These are phyloP conservation scores for Drosophila ogumai DNA, from an alignment of 1,140 invertebrate genomes.

Conservation along the genomic window DNA sequence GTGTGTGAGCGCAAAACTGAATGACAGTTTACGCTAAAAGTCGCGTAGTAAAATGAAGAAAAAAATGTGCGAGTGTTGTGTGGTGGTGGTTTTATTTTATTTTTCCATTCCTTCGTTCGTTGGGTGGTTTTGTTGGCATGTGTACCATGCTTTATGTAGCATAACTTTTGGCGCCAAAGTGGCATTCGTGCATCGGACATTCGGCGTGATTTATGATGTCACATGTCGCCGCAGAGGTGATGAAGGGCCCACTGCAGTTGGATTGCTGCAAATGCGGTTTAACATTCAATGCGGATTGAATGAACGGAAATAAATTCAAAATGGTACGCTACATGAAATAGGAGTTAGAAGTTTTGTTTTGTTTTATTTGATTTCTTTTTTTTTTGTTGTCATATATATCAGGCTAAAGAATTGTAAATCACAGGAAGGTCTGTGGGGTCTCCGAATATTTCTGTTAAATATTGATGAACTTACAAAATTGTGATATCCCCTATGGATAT, in stretches of 20 bases:
- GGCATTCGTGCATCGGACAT: conserved; percentile 54
- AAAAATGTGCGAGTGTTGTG: conserved; percentile 4
- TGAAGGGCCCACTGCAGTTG: conserved; percentile 49
- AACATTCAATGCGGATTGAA: conserved; percentile 14
- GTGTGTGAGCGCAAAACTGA: conserved; percentile 53
- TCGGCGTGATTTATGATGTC: conserved; percentile 57
- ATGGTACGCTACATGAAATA: conserved; percentile 9
- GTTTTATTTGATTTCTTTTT: conserved; percentile 14
- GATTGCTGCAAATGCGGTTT: conserved; percentile 28
- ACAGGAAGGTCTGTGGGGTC: neutral
- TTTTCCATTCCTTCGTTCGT: conserved; percentile 2
- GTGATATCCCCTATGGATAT: neutral
- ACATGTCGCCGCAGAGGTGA: conserved; percentile 57
- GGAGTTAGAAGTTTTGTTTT: conserved; percentile 8
- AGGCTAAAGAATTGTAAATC: conserved; percentile 15
- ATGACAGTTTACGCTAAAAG: conserved; percentile 73
- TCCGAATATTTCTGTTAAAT: neutral
- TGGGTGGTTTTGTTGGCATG: conserved; percentile 28
- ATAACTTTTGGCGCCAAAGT: conserved; percentile 74
- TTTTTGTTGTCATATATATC: neutral
- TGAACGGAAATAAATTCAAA: conserved; percentile 6
- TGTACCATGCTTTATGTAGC: conserved; percentile 62
- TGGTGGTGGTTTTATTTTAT: conserved; percentile 8
- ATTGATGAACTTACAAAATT: conserved; percentile 12
- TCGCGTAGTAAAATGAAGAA: conserved; percentile 55